Base-by-base conservation (phyloP, 2,113 vertebrate species). In the Gavia stellata region DNA sequence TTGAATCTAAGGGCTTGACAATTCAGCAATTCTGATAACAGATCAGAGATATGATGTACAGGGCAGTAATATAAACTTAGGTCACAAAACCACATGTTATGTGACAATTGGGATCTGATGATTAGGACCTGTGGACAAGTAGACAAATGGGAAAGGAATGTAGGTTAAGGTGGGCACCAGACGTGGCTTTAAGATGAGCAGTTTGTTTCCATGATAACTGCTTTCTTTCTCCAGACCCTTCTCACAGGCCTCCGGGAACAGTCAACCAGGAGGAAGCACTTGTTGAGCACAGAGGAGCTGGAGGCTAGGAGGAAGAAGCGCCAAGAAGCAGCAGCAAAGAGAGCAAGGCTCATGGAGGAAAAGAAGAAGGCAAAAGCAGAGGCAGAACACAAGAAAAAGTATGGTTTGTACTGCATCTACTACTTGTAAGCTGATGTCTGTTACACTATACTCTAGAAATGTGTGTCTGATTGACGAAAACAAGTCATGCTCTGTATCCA, bases 311-410 rank as follows among this genome's bases (percentile, higher is more conserved):
- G 75, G 33, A 96, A 97, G 97, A 99, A 94, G 92, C 96, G 95
- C 65, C 97, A 98, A 91, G 99, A 98, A 94, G 97, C 98, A 61
- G 98, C 98, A 36, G 98, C 98, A 62, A 99, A 99, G 96, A 98
- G 98, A 95, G 98, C 98, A 96, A 99, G 92, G 87, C 86, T 98
- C 2, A 88, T 97, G 88, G 98, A 99, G 82, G 98, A 99, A 53
- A 94, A 92, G 89, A 98, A 93, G 74, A 97, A 55, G 75, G 97
- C 96, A 79, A 98, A 98, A 91, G 98, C 98, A 93, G 98, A 99
- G 88, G 97, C 98, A 53, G 98, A 98, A 67, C 95, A 96, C 85
- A 97, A 97, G 97, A 99, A 99, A 97, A 99, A 98, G 99, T 99
- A 97, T 58, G 95, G 36, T 42, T 94, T 79, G 21, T 52, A 38